Percentiles rank a stretch among this genome's conserved stretches.
phyloP scores from a whole-genome alignment of 2,113 vertebrate genomes.

The Microtus ochrogaster region DNA sequence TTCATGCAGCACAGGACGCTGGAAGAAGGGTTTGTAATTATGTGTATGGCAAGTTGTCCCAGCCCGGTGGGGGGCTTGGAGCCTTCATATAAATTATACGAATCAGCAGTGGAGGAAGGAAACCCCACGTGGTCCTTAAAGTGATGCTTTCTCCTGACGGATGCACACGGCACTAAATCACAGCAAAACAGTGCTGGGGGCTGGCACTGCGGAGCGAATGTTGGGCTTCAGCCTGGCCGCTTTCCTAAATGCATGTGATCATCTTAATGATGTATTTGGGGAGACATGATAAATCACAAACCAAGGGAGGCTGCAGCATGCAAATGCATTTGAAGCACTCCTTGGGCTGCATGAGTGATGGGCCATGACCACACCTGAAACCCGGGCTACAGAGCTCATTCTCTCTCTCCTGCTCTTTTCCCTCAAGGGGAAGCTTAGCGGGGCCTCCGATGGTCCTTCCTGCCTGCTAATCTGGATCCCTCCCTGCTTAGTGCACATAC shows the following conservation, averaged over 20 bases:
- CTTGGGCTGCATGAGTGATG: background rate
- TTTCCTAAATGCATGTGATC: slow-evolving; percentile 53
- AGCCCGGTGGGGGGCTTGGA: slow-evolving; percentile 71
- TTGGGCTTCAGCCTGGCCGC: slow-evolving; percentile 57
- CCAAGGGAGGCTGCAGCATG: slow-evolving; percentile 52
- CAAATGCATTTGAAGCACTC: slow-evolving; percentile 14
- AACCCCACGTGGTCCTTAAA: slow-evolving; percentile 66
- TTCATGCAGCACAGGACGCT: slow-evolving; percentile 55
- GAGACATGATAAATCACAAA: slow-evolving; percentile 61
- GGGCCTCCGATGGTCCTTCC: background rate
- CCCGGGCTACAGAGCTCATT: accelerated
- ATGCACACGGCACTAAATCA: slow-evolving; percentile 62
- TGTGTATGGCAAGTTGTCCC: slow-evolving; percentile 74
- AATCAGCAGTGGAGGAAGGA: slow-evolving; percentile 72
- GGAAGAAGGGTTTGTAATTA: slow-evolving; percentile 78
- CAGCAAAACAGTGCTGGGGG: slow-evolving; percentile 55
- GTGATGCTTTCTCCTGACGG: slow-evolving; percentile 62
- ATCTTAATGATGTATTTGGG: slow-evolving; percentile 67
- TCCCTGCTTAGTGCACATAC: background rate
- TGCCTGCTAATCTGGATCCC: accelerated
- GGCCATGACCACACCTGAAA: background rate
- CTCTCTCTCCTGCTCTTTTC: background rate
- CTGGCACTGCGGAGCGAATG: slow-evolving; percentile 56
- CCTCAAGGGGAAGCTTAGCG: no score
- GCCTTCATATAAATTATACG: slow-evolving; percentile 82